Evolutionary conservation across 2,113 vertebrate genomes (phyloP).

Genomic region (Maccullochella peelii): DNA sequence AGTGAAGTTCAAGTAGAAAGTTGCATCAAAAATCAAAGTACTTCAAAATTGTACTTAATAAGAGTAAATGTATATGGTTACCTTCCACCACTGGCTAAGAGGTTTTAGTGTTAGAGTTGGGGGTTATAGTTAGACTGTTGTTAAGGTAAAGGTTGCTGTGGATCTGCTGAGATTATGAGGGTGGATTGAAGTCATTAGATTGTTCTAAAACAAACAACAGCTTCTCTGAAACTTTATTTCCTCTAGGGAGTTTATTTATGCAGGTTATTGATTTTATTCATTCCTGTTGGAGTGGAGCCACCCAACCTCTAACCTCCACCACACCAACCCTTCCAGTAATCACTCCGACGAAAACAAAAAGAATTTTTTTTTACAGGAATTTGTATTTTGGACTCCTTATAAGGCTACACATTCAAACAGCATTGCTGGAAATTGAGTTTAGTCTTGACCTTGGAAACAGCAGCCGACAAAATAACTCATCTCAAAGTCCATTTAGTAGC

Average conservation of each 20-base stretch:
- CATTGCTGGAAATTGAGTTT: no score
- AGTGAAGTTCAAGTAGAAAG: background rate
- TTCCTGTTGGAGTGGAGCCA: background rate
- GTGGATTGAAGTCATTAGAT: background rate
- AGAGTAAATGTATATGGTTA: background rate
- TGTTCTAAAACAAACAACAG: slow-evolving; percentile 5
- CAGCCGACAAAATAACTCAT: no score
- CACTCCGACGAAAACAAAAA: no score
- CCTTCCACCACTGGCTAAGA: background rate
- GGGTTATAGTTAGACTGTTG: no score
- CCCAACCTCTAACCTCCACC: background rate
- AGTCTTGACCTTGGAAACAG: no score
- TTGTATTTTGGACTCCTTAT: no score
- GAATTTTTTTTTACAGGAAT: no score
- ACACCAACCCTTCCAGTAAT: background rate
- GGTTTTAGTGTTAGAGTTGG: no score
- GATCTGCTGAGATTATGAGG: background rate
- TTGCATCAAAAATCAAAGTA: no score
- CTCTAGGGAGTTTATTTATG: background rate
- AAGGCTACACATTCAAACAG: no score
- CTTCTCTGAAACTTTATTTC: background rate
- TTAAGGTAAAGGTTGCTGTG: background rate
- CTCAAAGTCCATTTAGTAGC: no score
- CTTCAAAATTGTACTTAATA: no score
- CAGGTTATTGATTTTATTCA: slow-evolving; percentile 8